These are phyloP conservation scores for Daktulosphaira vitifoliae DNA, from an alignment of 1,140 invertebrate genomes.

Conservation along the genomic window DNA sequence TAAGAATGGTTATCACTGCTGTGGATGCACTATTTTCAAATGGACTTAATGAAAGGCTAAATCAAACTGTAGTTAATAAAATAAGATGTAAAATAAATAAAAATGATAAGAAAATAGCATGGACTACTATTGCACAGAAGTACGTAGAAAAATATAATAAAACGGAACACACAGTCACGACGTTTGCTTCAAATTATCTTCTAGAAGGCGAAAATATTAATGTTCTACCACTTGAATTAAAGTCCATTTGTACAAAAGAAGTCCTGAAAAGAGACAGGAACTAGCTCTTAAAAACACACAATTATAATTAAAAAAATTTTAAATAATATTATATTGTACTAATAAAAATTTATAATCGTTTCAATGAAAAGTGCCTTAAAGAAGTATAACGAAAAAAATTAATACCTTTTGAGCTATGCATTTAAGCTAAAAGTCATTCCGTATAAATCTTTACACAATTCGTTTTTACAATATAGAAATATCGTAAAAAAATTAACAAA, in stretches of 20 bases:
- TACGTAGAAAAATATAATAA: constrained; percentile 35
- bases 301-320: constrained; percentile 6
- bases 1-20: constrained; percentile 34
- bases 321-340: too few species aligned
- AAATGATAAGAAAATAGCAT: constrained; percentile 29
- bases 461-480: too few species aligned
- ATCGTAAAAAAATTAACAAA: too few species aligned
- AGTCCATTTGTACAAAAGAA: background rate
- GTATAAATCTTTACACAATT: background rate
- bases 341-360: too few species aligned
- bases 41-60: too few species aligned
- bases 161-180: constrained; percentile 33
- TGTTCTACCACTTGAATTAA: constrained; percentile 30
- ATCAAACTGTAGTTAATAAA: too few species aligned
- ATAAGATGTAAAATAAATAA: constrained; percentile 29
- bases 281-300: constrained; percentile 1
- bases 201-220: constrained; percentile 29
- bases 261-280: constrained; percentile 3
- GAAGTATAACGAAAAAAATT: background rate
- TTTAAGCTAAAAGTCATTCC: too few species aligned
- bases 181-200: constrained; percentile 31
- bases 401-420: too few species aligned
- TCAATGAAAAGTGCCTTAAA: background rate
- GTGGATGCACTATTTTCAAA: constrained; percentile 35
- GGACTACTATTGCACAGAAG: constrained; percentile 35